phyloP scores from a whole-genome alignment of 1,140 invertebrate genomes.

The Choristoneura fumiferana region DNA sequence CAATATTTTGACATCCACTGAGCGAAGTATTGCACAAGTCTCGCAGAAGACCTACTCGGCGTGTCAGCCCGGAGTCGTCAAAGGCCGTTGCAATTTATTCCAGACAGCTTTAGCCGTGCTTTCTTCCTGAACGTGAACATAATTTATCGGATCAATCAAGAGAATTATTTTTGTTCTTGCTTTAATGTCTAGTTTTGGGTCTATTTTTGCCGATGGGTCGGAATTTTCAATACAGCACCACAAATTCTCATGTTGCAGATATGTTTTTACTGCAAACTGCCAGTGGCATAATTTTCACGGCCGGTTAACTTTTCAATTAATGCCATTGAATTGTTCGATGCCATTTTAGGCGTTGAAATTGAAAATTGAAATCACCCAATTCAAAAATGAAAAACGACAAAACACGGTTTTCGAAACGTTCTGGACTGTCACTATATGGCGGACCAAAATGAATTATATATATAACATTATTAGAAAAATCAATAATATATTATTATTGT shows the following conservation, averaged over 20 bases:
- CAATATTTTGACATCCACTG: neutral
- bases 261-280: constrained; percentile 32
- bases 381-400: no score
- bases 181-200: neutral
- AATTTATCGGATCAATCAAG: neutral
- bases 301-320: constrained; percentile 30
- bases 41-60: constrained; percentile 16
- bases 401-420: no score
- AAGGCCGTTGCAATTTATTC: constrained; percentile 5
- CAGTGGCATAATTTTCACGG: constrained; percentile 31
- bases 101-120: constrained; percentile 5
- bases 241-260: constrained; percentile 31
- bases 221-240: constrained; percentile 25
- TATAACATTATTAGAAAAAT: no score
- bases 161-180: constrained; percentile 7
- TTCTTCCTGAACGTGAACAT: constrained; percentile 5
- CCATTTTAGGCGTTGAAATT: constrained; percentile 19
- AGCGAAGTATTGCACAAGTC: constrained; percentile 17
- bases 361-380: no score
- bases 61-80: constrained; percentile 19
- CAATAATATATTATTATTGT: no score
- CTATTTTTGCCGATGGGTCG: no score
- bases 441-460: no score
- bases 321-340: constrained; percentile 21
- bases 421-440: no score